Conservation (phyloP, 2,888 invertebrate genomes). For the Dasysyrphus tricinctus region DNA sequence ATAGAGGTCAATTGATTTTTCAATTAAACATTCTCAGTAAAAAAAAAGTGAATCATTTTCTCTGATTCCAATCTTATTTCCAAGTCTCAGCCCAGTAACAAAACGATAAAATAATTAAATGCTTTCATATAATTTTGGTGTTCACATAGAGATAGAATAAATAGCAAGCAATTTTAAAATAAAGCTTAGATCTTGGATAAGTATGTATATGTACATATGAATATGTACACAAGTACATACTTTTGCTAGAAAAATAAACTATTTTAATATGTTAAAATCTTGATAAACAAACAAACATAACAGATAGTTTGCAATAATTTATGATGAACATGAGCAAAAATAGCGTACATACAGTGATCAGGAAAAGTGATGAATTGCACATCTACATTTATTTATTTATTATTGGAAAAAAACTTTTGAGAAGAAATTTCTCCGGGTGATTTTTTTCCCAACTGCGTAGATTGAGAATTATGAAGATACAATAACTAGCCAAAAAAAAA, state of each 20-base stretch:
- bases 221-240: neutral
- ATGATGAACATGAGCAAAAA: neutral
- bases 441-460: no score
- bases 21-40: neutral
- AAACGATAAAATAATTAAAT: neutral
- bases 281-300: neutral
- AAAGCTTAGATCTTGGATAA: neutral
- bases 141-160: neutral
- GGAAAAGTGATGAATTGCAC: neutral
- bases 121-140: neutral
- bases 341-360: neutral
- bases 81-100: neutral
- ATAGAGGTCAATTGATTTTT: conserved; percentile 29
- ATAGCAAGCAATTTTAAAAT: neutral
- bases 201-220: neutral
- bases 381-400: neutral
- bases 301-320: neutral
- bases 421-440: no score
- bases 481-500: no score
- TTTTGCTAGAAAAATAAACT: neutral
- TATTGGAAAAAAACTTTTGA: no score
- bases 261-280: neutral
- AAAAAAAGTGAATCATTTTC: neutral
- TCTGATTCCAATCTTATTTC: neutral
- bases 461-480: no score